Conservation (phyloP, 2,797 vertebrate species). For the Lepilemur ruficaudatus region DNA sequence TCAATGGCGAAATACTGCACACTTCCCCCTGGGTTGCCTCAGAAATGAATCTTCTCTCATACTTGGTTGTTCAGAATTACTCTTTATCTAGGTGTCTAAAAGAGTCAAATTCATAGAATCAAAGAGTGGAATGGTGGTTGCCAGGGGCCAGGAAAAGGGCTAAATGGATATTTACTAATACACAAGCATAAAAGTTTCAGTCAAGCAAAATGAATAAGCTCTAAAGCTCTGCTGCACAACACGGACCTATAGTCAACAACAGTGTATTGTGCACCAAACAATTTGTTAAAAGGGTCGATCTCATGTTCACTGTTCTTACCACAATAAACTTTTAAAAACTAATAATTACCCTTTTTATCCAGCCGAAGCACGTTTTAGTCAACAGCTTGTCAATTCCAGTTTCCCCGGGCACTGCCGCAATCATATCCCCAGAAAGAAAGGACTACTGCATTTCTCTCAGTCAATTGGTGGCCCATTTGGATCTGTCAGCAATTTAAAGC, state of each 20-base stretch:
- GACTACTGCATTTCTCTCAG: not conserved
- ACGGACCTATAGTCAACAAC: not conserved
- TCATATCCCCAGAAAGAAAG: constrained; percentile 35
- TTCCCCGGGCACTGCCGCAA: not conserved
- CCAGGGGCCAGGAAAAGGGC: not conserved
- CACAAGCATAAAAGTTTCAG: not conserved
- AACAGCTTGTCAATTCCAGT: constrained; percentile 1
- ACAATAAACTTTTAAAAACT: not conserved
- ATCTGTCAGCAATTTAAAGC: constrained; percentile 30
- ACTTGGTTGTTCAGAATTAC: not conserved
- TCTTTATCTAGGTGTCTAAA: not conserved
- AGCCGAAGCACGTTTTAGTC: constrained; percentile 28
- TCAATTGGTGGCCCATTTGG: constrained; percentile 22
- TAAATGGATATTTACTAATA: not conserved
- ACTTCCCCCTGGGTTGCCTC: not conserved
- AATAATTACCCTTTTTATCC: not conserved
- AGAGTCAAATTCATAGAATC: not conserved
- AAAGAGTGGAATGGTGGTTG: not conserved
- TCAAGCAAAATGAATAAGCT: not conserved
- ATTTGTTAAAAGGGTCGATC: not conserved
- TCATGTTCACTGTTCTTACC: not conserved
- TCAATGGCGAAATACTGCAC: not conserved
- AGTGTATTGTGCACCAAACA: not conserved
- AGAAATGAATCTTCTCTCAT: not conserved
- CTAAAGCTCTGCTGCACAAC: not conserved